Percentiles rank a stretch among this genome's conserved stretches.
These are phyloP conservation scores for Esox masquinongy DNA, from an alignment of 2,797 vertebrate genomes.

Conservation along the genomic window DNA sequence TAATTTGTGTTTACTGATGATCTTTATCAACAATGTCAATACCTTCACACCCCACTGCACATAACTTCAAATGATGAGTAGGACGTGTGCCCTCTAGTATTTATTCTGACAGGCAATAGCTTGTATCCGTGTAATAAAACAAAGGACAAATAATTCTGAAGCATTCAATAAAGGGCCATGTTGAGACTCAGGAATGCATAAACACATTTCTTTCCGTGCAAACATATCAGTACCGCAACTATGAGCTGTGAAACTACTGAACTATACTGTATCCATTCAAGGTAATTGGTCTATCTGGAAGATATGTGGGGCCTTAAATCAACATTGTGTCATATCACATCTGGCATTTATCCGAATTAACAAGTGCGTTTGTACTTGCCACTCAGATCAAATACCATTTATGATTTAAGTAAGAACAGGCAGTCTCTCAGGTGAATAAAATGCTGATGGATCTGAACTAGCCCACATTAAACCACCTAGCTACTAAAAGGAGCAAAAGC, in stretches of 20 bases:
- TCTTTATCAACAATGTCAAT: no score
- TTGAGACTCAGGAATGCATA: neutral
- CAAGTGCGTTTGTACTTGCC: neutral
- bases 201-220: neutral
- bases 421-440: neutral
- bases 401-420: neutral
- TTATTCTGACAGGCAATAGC: neutral
- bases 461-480: neutral
- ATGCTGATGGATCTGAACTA: neutral
- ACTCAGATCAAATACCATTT: neutral
- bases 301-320: neutral
- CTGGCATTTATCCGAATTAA: neutral
- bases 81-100: neutral
- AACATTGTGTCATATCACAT: neutral
- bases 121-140: neutral
- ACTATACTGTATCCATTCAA: neutral
- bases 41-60: neutral
- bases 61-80: neutral
- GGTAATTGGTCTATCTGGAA: neutral
- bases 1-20: no score
- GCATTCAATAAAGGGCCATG: neutral
- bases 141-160: neutral
- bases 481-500: slow-evolving; percentile 18
- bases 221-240: neutral
- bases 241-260: neutral